phyloP scores from a whole-genome alignment of 2,113 vertebrate species.

The Macquaria ambigua region DNA sequence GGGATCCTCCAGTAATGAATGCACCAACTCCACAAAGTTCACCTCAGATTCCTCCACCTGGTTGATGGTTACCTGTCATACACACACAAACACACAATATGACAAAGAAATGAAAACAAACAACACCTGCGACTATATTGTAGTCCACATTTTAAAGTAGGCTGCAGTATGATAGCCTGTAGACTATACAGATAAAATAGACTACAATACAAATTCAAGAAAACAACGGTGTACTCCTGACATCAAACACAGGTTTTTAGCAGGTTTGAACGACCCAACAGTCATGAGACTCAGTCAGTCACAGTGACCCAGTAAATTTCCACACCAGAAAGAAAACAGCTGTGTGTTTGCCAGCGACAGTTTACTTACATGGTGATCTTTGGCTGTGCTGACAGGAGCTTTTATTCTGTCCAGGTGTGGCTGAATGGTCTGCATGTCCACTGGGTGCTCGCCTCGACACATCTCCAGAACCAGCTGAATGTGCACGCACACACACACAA shows the following conservation, averaged over 20 bases:
- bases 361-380: slow-evolving; percentile 73
- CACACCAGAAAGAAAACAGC: neutral
- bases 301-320: neutral
- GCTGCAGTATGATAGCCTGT: neutral
- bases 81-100: neutral
- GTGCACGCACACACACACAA: neutral
- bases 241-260: neutral
- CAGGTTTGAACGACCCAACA: neutral
- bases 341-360: neutral
- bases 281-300: neutral
- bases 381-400: slow-evolving; percentile 76
- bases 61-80: slow-evolving; percentile 70
- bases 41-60: slow-evolving; percentile 82
- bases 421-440: slow-evolving; percentile 78
- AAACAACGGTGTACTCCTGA: neutral
- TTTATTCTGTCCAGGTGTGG: slow-evolving; percentile 82
- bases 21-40: slow-evolving; percentile 83
- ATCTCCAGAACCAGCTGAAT: slow-evolving; percentile 81
- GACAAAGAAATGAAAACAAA: neutral
- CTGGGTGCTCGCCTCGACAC: slow-evolving; percentile 77
- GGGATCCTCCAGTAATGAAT: slow-evolving; percentile 77
- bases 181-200: too few relatives aligned
- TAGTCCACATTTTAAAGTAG: neutral
- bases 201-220: neutral
- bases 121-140: neutral